Evolutionary conservation across 1,140 invertebrate species (phyloP).

Genomic region (Drosophila truncata): DNA sequence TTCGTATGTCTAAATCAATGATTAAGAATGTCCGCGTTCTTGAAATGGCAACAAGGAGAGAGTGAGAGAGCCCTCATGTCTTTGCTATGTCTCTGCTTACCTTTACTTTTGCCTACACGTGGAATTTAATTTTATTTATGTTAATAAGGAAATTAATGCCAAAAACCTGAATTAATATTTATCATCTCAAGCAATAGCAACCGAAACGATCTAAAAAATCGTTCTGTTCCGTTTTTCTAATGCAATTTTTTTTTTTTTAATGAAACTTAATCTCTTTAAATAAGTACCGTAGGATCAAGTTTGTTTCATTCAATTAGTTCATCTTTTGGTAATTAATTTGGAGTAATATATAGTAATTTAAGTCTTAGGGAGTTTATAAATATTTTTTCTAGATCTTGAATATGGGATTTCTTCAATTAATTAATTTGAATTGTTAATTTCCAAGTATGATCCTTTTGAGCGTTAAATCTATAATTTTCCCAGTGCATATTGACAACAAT

Average conservation of each 20-base stretch:
- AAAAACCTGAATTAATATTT: too few species aligned
- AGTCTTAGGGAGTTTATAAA: too few species aligned
- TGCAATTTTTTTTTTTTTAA: not conserved
- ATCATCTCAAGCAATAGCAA: not conserved
- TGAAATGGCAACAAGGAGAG: conserved; percentile 36
- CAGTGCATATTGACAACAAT: conserved; percentile 79
- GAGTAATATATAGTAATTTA: not conserved
- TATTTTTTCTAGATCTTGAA: too few species aligned
- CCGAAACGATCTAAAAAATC: not conserved
- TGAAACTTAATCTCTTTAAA: not conserved
- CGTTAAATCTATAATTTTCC: not conserved
- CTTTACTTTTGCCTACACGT: conserved; percentile 7
- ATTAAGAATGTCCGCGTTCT: conserved; percentile 73
- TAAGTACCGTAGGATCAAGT: not conserved
- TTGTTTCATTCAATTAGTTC: not conserved
- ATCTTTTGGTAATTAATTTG: not conserved
- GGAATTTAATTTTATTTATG: not conserved
- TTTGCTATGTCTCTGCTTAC: conserved; percentile 8
- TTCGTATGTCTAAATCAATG: conserved; percentile 81
- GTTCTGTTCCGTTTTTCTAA: not conserved
- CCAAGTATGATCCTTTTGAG: too few species aligned
- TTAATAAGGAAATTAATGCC: not conserved
- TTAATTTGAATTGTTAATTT: too few species aligned
- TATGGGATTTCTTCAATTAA: too few species aligned
- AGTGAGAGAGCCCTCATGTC: not conserved